Percentiles rank a stretch among this genome's conserved stretches.
Evolutionary conservation across 1,140 invertebrate genomes (phyloP).

Genomic region (Mamestra configurata): DNA sequence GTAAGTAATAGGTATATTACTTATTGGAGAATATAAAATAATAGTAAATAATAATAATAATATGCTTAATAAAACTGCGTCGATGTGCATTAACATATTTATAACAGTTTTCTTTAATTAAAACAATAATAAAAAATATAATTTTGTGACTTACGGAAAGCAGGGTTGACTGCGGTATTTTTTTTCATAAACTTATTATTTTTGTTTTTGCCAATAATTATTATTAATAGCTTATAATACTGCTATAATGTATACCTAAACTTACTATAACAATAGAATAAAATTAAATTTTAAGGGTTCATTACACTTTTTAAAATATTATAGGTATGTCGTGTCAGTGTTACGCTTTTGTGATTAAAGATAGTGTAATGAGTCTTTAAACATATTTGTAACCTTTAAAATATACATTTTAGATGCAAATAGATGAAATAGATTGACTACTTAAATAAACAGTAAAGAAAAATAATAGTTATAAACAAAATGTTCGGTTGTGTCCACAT

Average conservation of each 20-base stretch:
- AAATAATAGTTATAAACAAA: conserved; percentile 53
- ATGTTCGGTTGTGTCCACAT: conserved; percentile 65
- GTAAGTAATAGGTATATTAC: conserved; percentile 11
- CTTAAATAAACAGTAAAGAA: conserved; percentile 24
- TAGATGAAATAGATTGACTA: conserved; percentile 45
- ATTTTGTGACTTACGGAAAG: conserved; percentile 53
- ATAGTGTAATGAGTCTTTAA: conserved; percentile 39
- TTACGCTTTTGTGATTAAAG: conserved; percentile 41
- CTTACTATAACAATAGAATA: conserved; percentile 7
- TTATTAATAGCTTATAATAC: conserved; percentile 1
- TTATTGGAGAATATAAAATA: conserved; percentile 15
- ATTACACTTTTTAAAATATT: conserved; percentile 28
- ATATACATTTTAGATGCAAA: conserved; percentile 36
- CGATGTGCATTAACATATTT: conserved; percentile 16
- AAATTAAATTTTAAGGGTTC: conserved; percentile 38
- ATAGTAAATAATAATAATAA: conserved; percentile 16
- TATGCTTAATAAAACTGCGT: conserved; percentile 31
- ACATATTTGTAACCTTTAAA: conserved; percentile 10
- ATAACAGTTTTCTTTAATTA: conserved; percentile 4
- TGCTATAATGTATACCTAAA: conserved; percentile 3
- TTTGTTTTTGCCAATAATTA: neutral
- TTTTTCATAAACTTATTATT: conserved; percentile 24
- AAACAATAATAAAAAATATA: conserved; percentile 9
- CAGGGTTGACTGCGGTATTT: conserved; percentile 56
- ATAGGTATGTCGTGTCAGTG: conserved; percentile 33